phyloP scores from a whole-genome alignment of 2,888 invertebrate species.

The Spodoptera littoralis region DNA sequence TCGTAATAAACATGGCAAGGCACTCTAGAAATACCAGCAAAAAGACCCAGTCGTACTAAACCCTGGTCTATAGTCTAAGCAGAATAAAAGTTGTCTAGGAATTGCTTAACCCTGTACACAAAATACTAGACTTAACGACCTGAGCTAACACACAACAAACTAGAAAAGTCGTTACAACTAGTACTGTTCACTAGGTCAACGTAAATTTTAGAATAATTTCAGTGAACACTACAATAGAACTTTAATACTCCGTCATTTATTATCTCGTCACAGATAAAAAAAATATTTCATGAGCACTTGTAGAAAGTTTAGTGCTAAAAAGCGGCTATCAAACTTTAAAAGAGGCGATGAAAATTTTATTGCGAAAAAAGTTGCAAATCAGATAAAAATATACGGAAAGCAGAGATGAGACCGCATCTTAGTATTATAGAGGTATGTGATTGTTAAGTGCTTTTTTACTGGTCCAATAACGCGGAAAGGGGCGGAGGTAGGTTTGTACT shows the following conservation, averaged over 20 bases:
- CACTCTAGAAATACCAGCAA: slow-evolving; percentile 17
- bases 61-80: slow-evolving; percentile 60
- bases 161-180: slow-evolving; percentile 21
- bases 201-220: slow-evolving; percentile 14
- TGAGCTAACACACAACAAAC: slow-evolving; percentile 14
- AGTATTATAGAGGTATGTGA: slow-evolving; percentile 15
- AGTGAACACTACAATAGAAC: background rate
- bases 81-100: slow-evolving; percentile 9
- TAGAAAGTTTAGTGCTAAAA: slow-evolving; percentile 13
- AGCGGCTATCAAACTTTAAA: slow-evolving; percentile 15
- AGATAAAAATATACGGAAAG: background rate
- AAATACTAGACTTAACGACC: slow-evolving; percentile 13
- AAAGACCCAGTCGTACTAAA: slow-evolving; percentile 57
- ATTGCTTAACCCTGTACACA: slow-evolving; percentile 24
- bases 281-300: slow-evolving; percentile 2
- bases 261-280: background rate
- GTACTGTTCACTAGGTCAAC: slow-evolving; percentile 27
- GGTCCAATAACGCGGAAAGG: slow-evolving; percentile 23
- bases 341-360: slow-evolving; percentile 17
- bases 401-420: slow-evolving; percentile 1
- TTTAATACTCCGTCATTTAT: slow-evolving; percentile 9
- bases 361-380: slow-evolving; percentile 8
- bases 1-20: slow-evolving; percentile 37
- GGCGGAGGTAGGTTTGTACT: slow-evolving; percentile 22
- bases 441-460: slow-evolving; percentile 40